Percentiles rank a stretch among this genome's conserved stretches.
Conservation (phyloP, 2,888 invertebrate genomes). For the Tiliacea citrago region DNA sequence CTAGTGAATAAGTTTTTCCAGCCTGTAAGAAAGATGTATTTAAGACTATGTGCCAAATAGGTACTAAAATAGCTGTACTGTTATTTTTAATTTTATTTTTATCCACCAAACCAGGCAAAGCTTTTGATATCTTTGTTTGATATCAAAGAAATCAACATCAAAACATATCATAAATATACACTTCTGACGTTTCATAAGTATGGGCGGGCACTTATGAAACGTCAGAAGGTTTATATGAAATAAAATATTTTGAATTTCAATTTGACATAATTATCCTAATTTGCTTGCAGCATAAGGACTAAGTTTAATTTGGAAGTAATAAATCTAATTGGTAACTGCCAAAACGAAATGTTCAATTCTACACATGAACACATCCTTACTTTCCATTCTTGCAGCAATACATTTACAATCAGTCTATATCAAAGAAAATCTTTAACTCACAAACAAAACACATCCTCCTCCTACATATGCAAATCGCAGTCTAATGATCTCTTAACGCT, state of each 20-base stretch:
- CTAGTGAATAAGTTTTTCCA: conserved; percentile 42
- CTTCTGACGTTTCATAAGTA: neutral
- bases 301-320: neutral
- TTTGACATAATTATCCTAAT: neutral
- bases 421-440: conserved; percentile 12
- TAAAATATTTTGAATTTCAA: neutral
- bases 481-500: conserved; percentile 56
- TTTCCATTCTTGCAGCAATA: neutral
- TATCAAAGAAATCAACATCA: neutral
- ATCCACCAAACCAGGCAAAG: neutral
- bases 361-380: no score
- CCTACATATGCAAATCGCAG: conserved; percentile 56
- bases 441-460: conserved; percentile 31
- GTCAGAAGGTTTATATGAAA: neutral
- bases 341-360: neutral
- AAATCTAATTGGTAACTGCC: no score
- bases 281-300: neutral
- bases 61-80: no score
- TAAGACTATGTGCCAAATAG: neutral
- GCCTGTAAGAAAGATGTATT: neutral
- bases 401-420: conserved; percentile 3
- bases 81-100: neutral
- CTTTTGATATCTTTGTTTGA: neutral
- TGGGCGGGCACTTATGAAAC: neutral
- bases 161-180: no score